Conservation (phyloP, 2,113 vertebrate genomes). For the Carlito syrichta region DNA sequence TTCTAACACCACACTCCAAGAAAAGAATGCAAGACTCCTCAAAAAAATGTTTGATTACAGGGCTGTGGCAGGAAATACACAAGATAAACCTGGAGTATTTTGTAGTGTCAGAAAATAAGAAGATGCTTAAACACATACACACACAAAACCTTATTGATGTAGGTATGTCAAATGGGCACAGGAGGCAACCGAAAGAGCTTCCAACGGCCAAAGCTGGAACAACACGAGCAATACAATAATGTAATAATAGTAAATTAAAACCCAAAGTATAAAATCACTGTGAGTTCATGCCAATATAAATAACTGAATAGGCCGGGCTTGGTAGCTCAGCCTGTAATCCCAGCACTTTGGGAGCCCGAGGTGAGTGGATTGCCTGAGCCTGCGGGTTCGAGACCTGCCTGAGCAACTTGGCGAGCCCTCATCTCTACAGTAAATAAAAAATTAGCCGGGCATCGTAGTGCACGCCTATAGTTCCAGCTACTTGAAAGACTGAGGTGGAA, state of each 20-base stretch:
- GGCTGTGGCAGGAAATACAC: neutral
- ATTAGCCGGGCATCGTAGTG: too few species aligned
- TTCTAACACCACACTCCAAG: neutral
- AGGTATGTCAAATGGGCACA: neutral
- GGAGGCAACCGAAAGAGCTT: neutral
- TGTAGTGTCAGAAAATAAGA: neutral
- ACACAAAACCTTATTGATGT: neutral
- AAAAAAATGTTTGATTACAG: neutral
- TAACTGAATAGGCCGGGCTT: too few species aligned
- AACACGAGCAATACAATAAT: neutral
- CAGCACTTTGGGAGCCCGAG: too few species aligned
- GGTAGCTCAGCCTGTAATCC: too few species aligned
- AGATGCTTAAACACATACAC: neutral
- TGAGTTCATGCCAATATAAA: neutral
- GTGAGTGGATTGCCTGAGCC: too few species aligned
- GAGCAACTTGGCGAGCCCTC: too few species aligned
- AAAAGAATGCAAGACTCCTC: neutral
- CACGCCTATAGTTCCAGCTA: too few species aligned
- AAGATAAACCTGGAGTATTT: neutral
- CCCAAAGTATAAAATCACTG: neutral
- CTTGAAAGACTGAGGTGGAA: too few species aligned
- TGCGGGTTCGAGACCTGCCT: too few species aligned
- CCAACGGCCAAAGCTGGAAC: neutral
- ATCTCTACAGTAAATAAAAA: too few species aligned
- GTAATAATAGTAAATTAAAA: neutral